Conservation (phyloP, 2,888 invertebrate genomes). For the Sepioteuthis lessoniana region DNA sequence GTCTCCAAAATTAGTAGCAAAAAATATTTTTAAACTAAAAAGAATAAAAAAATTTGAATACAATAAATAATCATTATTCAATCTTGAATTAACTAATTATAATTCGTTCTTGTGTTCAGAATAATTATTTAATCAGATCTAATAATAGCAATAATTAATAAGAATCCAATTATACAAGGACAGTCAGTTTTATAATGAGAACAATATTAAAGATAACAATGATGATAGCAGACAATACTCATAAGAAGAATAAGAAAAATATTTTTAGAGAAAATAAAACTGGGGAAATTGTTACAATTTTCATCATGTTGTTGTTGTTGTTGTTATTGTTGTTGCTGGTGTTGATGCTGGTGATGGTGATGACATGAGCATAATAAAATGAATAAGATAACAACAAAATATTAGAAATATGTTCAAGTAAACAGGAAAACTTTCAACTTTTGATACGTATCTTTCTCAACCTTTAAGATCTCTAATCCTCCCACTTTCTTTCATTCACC, state of each 20-base stretch:
- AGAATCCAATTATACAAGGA: neutral
- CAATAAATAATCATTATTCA: constrained; percentile 33
- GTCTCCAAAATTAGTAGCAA: neutral
- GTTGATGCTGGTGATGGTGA: no score
- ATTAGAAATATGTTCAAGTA: no score
- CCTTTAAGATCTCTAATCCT: no score
- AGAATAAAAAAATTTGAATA: neutral
- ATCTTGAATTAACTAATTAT: constrained; percentile 33
- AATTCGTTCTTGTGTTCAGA: neutral
- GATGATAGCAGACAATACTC: neutral
- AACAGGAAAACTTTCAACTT: no score
- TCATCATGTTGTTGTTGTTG: no score
- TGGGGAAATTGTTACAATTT: neutral
- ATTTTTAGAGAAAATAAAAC: neutral
- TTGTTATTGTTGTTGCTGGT: no score
- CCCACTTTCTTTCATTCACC: no score
- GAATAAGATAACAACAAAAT: no score
- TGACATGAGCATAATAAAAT: no score
- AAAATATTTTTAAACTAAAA: no score
- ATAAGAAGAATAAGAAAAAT: neutral
- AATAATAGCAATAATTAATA: neutral
- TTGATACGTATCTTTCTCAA: no score
- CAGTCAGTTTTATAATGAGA: constrained; percentile 9
- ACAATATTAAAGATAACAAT: neutral
- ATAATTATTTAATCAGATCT: neutral